These are phyloP conservation scores for Plecotus auritus DNA, from an alignment of 2,113 vertebrate genomes.

Conservation along the genomic window DNA sequence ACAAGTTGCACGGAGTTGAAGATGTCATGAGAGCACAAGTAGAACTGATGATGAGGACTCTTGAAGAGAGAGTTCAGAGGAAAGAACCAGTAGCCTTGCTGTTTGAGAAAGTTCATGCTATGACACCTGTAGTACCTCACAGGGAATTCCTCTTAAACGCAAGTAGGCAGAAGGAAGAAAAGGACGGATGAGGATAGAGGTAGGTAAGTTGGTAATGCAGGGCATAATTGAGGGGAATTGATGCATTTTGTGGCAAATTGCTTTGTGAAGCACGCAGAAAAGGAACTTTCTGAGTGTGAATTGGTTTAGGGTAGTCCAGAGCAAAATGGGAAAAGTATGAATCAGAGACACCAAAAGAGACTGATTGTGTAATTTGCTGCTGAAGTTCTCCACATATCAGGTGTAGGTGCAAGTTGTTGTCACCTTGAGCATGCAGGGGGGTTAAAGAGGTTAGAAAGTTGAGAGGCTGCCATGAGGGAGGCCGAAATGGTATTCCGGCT, in stretches of 20 bases:
- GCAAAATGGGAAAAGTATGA: background rate
- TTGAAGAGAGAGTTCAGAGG: background rate
- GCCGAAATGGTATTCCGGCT: background rate
- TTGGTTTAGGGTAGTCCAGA: background rate
- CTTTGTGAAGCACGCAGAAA: background rate
- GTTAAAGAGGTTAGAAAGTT: background rate
- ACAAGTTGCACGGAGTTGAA: no score
- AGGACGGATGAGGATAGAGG: background rate
- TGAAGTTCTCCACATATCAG: background rate
- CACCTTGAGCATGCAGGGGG: no score
- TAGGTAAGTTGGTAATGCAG: background rate
- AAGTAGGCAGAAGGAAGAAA: background rate
- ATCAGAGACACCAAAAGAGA: background rate
- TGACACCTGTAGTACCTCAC: background rate
- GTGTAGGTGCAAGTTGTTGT: background rate
- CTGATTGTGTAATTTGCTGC: background rate
- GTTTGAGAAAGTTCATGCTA: background rate
- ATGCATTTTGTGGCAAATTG: background rate
- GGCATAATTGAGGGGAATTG: background rate
- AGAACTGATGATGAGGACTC: fast-evolving
- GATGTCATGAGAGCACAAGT: background rate
- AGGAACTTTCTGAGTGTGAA: background rate
- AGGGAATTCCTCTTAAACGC: background rate
- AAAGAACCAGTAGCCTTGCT: fast-evolving
- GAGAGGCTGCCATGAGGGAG: no score